Evolutionary conservation across 2,888 invertebrate species (phyloP), one percentile per base, ranked within the genome.

Genomic region (Laothoe populi): DNA sequence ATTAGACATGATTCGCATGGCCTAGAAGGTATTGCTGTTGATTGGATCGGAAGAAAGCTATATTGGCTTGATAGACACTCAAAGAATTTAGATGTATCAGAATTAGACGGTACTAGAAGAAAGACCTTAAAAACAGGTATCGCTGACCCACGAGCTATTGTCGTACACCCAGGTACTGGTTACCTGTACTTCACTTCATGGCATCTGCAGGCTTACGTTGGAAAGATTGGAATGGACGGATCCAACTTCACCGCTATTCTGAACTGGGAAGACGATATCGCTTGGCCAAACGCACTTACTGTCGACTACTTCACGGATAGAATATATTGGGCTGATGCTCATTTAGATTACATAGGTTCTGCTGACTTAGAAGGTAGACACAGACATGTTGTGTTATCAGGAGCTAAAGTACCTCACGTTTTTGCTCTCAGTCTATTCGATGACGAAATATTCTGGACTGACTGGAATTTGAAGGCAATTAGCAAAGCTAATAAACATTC

Each of bases 261-360:
- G 16, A 97, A 96, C 23, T 97, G 98, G 95, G 97, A 98, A 77
- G 95, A 98, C 71, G 98, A 98, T 77, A 96, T 99, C 59, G 99
- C 99, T 0, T 99, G 99, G 99, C 99, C 99, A 0, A 99, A 99
- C 84, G 99, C 99, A 0, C 86, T 99, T 16, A 98, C 99, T 0
- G 96, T 99, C 64, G 99, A 99, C 81, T 99, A 98, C 84, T 98
- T 99, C 82, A 98, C 99, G 0, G 98, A 99, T 74, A 95, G 97
- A 74, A 95, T 99, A 49, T 99, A 98, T 90, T 99, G 98, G 97
- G 99, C 99, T 0, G 99, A 99, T 84, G 99, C 99, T 71, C 99
- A 99, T 89, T 94, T 99, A 70, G 99, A 99, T 84, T 99, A 99
- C 81, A 98, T 99, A 59, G 99, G 99, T 42, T 98, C 97, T 71